Evolutionary conservation across 1,140 invertebrate species (phyloP).

Genomic region (Eriosoma lanigerum): DNA sequence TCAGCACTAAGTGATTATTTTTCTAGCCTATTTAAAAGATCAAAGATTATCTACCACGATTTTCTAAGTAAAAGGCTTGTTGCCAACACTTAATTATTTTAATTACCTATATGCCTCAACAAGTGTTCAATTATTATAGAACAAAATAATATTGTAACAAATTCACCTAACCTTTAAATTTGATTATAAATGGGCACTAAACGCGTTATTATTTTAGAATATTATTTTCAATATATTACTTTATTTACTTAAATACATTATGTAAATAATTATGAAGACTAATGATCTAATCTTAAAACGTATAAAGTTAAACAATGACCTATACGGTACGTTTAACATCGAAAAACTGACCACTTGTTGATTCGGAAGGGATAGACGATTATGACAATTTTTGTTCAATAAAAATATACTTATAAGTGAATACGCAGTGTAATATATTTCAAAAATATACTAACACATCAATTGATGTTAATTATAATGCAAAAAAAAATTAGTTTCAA

Average conservation of each 20-base stretch:
- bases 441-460: no score
- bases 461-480: no score
- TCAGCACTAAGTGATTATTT: no score
- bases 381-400: slow-evolving; percentile 19
- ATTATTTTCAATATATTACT: no score
- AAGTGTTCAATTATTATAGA: neutral
- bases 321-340: slow-evolving; percentile 19
- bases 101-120: neutral
- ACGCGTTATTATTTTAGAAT: no score
- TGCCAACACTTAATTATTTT: neutral
- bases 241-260: no score
- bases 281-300: slow-evolving; percentile 9
- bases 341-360: slow-evolving; percentile 45
- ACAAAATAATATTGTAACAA: neutral
- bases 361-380: slow-evolving; percentile 8
- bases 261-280: no score
- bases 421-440: no score
- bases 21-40: neutral
- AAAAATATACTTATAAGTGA: neutral
- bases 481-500: no score
- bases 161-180: neutral
- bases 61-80: neutral
- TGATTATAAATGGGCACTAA: neutral
- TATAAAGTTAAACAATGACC: neutral
- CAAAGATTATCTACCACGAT: neutral